These are phyloP conservation scores for Drosophila navojoa DNA, from an alignment of 1,140 invertebrate species.

Conservation along the genomic window DNA sequence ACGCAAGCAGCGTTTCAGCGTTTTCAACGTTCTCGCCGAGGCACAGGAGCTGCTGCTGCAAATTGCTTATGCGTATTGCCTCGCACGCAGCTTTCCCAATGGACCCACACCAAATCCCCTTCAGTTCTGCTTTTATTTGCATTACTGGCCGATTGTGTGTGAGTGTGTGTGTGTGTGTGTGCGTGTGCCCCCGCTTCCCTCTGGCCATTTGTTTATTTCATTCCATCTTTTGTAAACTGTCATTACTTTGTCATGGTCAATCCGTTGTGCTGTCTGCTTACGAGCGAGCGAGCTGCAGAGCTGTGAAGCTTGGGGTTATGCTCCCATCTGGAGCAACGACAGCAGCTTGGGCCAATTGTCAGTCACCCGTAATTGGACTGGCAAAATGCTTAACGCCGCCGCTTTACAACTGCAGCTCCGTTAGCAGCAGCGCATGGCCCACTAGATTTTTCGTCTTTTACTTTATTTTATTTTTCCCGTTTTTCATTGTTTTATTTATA, in stretches of 20 bases:
- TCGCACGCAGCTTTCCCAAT: slow-evolving; percentile 24
- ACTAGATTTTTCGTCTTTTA: slow-evolving; percentile 25
- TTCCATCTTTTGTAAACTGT: slow-evolving; percentile 81
- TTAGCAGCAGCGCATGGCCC: slow-evolving; percentile 33
- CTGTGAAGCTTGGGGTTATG: background rate
- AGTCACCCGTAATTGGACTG: slow-evolving; percentile 52
- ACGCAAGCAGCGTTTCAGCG: slow-evolving; percentile 42
- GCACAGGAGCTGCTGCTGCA: slow-evolving; percentile 36
- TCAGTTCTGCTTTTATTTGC: slow-evolving; percentile 38
- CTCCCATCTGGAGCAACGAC: slow-evolving; percentile 17
- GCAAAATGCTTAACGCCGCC: slow-evolving; percentile 53
- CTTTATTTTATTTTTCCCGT: background rate
- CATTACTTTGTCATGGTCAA: slow-evolving; percentile 77
- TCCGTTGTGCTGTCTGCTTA: slow-evolving; percentile 41
- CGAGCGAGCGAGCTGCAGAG: background rate
- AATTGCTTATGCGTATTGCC: slow-evolving; percentile 54
- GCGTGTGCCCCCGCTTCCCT: background rate
- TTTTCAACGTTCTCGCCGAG: slow-evolving; percentile 23
- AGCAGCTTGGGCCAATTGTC: slow-evolving; percentile 60
- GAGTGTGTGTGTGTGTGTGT: slow-evolving; percentile 6
- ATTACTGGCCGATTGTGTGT: background rate
- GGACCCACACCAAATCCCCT: background rate
- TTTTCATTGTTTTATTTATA: slow-evolving; percentile 10
- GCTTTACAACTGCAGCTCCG: slow-evolving; percentile 16
- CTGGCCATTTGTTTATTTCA: slow-evolving; percentile 79